Base-by-base conservation (phyloP, 2,888 invertebrate species). In the Drosophila phalerata region DNA sequence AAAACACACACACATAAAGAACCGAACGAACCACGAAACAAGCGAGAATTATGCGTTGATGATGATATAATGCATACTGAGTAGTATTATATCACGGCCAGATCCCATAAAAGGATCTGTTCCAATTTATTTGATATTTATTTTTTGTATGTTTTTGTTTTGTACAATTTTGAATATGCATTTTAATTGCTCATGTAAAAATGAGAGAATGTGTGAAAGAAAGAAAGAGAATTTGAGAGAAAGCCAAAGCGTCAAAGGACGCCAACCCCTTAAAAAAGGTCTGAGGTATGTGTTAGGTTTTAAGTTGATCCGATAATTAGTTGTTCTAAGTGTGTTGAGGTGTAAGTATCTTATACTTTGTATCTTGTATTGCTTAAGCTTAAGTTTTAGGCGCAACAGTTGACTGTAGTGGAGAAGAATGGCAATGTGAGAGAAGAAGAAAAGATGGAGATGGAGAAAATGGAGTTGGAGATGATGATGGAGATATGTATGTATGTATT, bases 21-120 rank as follows among this genome's bases (percentile, higher is more conserved):
- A 53, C 57, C 48, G 56, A 56, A 56, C 55, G 55, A 57, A 62
- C 47, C 60, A 71, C 61, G 62, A 82, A 84, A 72, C 71, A 77
- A 74, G 64, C 79, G 86, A 81, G 86, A 83, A 79, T 71, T 76
- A 72, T 74, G 77, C 86, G 81, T 86, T 84, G 85, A 81, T 84
- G 85, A 83, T 45, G 79, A 69, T 66, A 65, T 60, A 63, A 37
- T 55, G 15, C 38, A 55, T 55, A 47, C 48, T 4, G 42, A 45
- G 37, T 63, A 49, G 5, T 34, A 34, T 60, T 65, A 60, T 65
- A 37, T 58, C 57, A 70, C 53, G 49, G 22, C 30, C 52, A 62
- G 62, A 8, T 32, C 19, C 70, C 66, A 25, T 5, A 19, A 48
- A 57, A 37, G 76, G 76, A 72, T 57, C 58, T 62, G 25, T 58